Conservation (phyloP, 2,888 invertebrate genomes). For the Leucophora obtusa region DNA sequence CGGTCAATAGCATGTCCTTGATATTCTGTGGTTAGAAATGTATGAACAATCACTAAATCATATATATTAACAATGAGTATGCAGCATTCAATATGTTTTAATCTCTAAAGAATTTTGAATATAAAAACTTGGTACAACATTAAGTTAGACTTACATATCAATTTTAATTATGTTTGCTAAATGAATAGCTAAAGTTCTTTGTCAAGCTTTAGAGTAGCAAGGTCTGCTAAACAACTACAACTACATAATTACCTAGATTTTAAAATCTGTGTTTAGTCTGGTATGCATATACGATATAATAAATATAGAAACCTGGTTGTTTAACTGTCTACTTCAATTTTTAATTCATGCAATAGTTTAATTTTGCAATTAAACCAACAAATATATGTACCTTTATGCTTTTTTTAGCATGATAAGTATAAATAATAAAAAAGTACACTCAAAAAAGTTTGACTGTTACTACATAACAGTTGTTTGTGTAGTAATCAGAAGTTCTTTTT, state of each 20-base stretch:
- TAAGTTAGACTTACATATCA: conserved; percentile 18
- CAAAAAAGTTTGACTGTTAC: too few species aligned
- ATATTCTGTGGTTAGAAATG: conserved; percentile 50
- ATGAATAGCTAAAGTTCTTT: conserved; percentile 48
- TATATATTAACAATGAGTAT: conserved; percentile 6
- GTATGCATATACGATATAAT: too few species aligned
- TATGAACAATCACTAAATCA: conserved; percentile 50
- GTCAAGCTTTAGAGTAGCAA: conserved; percentile 51
- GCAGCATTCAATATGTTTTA: conserved; percentile 27
- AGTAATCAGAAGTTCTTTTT: too few species aligned
- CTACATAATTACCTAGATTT: not conserved
- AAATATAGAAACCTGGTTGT: too few species aligned
- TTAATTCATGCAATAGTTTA: conserved; percentile 35
- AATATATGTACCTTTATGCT: not conserved
- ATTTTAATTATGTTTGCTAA: conserved; percentile 20
- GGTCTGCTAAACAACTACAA: conserved; percentile 31
- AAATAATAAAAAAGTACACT: not conserved
- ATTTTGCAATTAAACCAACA: conserved; percentile 25
- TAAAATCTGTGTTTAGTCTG: conserved; percentile 13
- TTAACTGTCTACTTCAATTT: conserved; percentile 4
- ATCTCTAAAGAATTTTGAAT: conserved; percentile 42
- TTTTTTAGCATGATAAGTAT: not conserved
- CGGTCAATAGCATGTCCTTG: conserved; percentile 64
- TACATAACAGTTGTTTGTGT: too few species aligned
- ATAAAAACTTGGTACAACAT: conserved; percentile 38